Base-by-base conservation (phyloP, 2,888 invertebrate genomes). In the Catonia carolina region DNA sequence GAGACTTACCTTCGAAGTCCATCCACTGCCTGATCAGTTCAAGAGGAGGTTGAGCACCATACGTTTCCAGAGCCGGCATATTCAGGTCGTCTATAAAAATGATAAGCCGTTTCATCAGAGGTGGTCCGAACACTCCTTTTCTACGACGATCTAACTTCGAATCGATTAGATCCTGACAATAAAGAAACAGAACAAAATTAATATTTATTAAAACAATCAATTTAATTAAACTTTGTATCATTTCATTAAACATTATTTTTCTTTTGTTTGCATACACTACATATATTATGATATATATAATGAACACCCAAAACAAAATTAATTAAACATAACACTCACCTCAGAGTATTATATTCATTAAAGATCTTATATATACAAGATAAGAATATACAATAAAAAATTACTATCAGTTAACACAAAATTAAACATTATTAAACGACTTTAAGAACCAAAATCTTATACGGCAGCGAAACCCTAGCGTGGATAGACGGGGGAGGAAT, bases 61-160 rank as follows among this genome's bases (percentile, higher is more conserved):
- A 93, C 0, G 83, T 80, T 68, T 94, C 93, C 8, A 89, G 78
- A 0, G 86, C 86, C 0, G 93, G 93, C 91, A 94, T 92, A 72
- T 91, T 94, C 69, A 94, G 80, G 69, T 94, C 93, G 68, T 94
- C 93, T 36, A 93, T 85, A 72, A 93, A 94, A 68, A 93, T 84
- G 12, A 93, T 78, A 64, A 85, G 86, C 17, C 82, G 78, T 72
- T 85, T 89, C 7, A 86, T 81, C 58, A 88, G 79, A 1, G 90
- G 89, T 0, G 93, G 91, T 0, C 93, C 93, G 69, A 83, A 92
- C 53, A 89, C 84, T 14, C 90, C 90, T 63, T 85, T 88, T 8
- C 89, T 77, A n/a, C 84, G 77, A 60, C 87, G 81, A 59, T 85
- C 83, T 60, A 89, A 69, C 74, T 89, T 89, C 6, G 83, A 79